Base-by-base conservation (phyloP, 2,113 vertebrate genomes). In the Oostethus manadensis region DNA sequence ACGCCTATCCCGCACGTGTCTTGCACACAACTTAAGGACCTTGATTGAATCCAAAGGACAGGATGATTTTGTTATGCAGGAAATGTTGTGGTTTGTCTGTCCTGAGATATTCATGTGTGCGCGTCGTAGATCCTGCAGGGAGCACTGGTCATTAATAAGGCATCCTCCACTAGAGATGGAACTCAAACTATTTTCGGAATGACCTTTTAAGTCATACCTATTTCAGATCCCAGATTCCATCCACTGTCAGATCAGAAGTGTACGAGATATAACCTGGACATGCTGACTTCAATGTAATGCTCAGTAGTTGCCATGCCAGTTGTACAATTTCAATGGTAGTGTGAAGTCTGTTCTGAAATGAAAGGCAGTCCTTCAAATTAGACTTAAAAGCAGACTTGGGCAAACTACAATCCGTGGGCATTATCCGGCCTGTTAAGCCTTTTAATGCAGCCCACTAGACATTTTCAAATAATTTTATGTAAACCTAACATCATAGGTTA, bases 31-130 rank as follows among this genome's bases (percentile, higher is more conserved):
- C 58, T 73, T 64, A 73, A 56, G 47, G 50, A 72, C 71, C 56
- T 60, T 84, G 77, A 85, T 86, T 81, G 53, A 78, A 83, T 85
- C 72, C 75, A 72, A 74, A 49, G 73, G 71, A 67, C 70, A 50
- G 50, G 59, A 23, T 74, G 77, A 83, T 78, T 83, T 64, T 16
- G 53, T 86, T 84, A 76, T 67, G 58, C 47, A 63, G 71, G 70
- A 78, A 80, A 80, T 72, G 66, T 58, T 21, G 62, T 22, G 51
- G 66, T 79, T 75, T 74, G 82, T 80, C 74, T 64, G 51, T 57
- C 40, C 56, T 56, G 66, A 76, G 70, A 77, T 76, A 78, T 81
- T 80, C 68, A 63, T 63, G 50, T 62, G 61, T 73, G 62, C 57
- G 55, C 21, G 47, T 11, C 48, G 18, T 56, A 62, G 56, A 57